A percentile compares a stretch with the other conserved stretches of the same genome.
phyloP scores from a whole-genome alignment of 2,797 vertebrate species.

The Myotis pilosus region DNA sequence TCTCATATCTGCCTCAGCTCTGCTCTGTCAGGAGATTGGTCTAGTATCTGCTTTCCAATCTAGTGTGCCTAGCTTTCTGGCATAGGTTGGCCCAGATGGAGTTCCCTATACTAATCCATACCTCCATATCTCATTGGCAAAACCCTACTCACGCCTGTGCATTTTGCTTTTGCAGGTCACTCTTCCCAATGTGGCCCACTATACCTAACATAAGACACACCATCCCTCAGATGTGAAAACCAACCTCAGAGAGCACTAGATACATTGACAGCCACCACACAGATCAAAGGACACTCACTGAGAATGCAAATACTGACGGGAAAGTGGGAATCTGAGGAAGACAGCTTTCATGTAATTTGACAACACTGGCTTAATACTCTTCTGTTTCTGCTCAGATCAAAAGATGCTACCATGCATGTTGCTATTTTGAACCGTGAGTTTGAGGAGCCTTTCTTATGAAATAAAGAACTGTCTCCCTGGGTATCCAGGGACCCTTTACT shows the following conservation, averaged over 20 bases:
- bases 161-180: neutral
- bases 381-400: neutral
- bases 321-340: neutral
- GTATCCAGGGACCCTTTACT: neutral
- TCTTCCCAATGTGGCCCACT: neutral
- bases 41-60: neutral
- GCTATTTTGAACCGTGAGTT: neutral
- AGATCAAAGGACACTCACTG: neutral
- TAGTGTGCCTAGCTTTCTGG: neutral
- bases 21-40: neutral
- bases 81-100: neutral
- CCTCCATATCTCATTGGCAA: neutral
- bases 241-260: neutral
- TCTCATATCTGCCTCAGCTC: neutral
- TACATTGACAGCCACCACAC: neutral
- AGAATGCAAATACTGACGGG: neutral
- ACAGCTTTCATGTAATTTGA: neutral
- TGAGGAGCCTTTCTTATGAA: neutral
- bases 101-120: neutral
- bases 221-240: neutral
- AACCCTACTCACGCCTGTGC: fast-evolving
- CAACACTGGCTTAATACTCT: neutral
- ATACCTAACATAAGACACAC: neutral
- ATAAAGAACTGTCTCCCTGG: neutral
- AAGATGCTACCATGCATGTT: neutral